These are phyloP conservation scores for Ursus arctos DNA, from an alignment of 2,113 vertebrate genomes.

Conservation along the genomic window DNA sequence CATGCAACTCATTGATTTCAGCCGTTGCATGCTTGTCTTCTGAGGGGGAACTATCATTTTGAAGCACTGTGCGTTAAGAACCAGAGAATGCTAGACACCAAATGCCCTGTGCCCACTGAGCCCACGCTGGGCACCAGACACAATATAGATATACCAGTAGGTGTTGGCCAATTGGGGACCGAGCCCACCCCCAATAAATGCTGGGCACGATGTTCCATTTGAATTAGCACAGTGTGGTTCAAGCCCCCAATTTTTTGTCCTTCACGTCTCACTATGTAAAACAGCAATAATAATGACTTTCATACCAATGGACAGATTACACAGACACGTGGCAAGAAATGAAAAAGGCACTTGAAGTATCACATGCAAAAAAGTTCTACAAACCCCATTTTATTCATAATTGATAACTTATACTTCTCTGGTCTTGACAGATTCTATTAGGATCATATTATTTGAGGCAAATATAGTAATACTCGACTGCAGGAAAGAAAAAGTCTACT, in stretches of 20 bases:
- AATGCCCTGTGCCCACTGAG: background rate
- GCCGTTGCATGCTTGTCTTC: background rate
- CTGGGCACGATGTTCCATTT: too few relatives aligned
- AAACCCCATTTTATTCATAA: constrained; percentile 64
- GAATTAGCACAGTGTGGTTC: background rate
- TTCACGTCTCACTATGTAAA: background rate
- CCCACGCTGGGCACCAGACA: background rate
- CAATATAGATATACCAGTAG: too few relatives aligned
- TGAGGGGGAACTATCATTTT: background rate
- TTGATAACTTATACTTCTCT: constrained; percentile 51
- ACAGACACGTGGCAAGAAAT: background rate
- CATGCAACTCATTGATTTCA: background rate
- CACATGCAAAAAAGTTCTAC: background rate
- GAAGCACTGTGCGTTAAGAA: background rate
- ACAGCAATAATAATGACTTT: background rate
- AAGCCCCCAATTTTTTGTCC: background rate
- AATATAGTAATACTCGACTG: background rate
- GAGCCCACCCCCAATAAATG: background rate
- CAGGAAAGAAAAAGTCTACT: background rate
- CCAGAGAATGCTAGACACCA: background rate
- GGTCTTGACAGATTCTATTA: background rate
- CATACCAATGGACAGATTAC: background rate
- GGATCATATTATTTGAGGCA: background rate
- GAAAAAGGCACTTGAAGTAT: background rate
- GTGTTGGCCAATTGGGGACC: background rate